Conservation (phyloP, 2,888 invertebrate genomes). For the Pinctada fucata region DNA sequence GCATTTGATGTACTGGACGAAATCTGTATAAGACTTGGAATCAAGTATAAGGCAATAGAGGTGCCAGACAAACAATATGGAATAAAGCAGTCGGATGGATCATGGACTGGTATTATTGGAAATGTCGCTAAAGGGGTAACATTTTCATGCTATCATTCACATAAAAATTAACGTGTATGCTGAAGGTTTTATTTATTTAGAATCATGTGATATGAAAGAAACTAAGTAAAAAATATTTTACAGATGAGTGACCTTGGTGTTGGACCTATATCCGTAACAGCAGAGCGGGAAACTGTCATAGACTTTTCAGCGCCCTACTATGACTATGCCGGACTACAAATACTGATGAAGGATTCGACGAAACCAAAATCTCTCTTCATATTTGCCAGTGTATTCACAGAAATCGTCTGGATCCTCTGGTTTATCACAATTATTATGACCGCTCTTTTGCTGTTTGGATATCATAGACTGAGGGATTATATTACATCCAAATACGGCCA, state of each 20-base stretch:
- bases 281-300: slow-evolving; percentile 91
- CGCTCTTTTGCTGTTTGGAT: slow-evolving; percentile 90
- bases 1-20: slow-evolving; percentile 88
- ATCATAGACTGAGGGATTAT: slow-evolving; percentile 20
- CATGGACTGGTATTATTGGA: slow-evolving; percentile 91
- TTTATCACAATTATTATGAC: slow-evolving; percentile 87
- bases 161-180: neutral
- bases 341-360: slow-evolving; percentile 90
- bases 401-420: slow-evolving; percentile 92
- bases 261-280: slow-evolving; percentile 91
- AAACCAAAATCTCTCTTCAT: slow-evolving; percentile 91
- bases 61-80: slow-evolving; percentile 84
- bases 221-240: slow-evolving; percentile 27
- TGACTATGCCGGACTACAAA: slow-evolving; percentile 93
- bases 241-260: slow-evolving; percentile 90
- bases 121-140: slow-evolving; percentile 88
- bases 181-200: neutral
- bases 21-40: slow-evolving; percentile 85
- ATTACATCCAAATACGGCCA: slow-evolving; percentile 3
- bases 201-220: neutral
- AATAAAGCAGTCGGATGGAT: slow-evolving; percentile 82
- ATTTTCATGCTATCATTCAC: slow-evolving; percentile 25
- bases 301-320: slow-evolving; percentile 95
- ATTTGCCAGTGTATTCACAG: slow-evolving; percentile 92
- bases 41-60: slow-evolving; percentile 87